Evolutionary conservation across 2,797 vertebrate genomes (phyloP).

Genomic region (Pelodytes ibericus): DNA sequence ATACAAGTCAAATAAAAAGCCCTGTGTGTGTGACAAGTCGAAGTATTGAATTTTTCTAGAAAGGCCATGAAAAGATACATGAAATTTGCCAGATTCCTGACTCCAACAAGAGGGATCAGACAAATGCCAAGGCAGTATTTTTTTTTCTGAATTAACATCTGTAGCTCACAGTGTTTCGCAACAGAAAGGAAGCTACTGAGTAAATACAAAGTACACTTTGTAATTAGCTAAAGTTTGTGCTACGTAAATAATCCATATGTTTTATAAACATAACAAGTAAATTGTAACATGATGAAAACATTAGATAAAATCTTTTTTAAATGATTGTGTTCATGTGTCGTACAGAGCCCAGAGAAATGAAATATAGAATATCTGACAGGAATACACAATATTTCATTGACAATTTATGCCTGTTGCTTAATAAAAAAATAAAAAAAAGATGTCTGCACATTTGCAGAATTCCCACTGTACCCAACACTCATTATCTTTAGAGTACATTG

Average conservation of each 20-base stretch:
- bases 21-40: no score
- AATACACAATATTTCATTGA: background rate
- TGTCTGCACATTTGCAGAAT: no score
- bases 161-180: conserved; percentile 18
- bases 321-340: background rate
- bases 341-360: background rate
- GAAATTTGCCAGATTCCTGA: no score
- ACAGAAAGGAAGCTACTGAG: conserved; percentile 26
- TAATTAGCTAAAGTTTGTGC: conserved; percentile 27
- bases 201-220: conserved; percentile 17
- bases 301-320: conserved; percentile 14
- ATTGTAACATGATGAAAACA: conserved; percentile 16
- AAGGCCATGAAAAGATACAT: no score
- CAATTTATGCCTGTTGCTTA: no score
- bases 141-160: conserved; percentile 30
- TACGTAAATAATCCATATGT: conserved; percentile 37
- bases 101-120: background rate
- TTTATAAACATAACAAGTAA: conserved; percentile 29
- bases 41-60: no score
- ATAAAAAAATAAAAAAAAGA: no score
- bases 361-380: no score
- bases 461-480: no score
- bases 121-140: background rate
- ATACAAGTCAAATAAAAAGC: no score
- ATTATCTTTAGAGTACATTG: no score